These are phyloP conservation scores for Nothocercus nigrocapillus DNA, from an alignment of 2,113 vertebrate genomes.

Conservation along the genomic window DNA sequence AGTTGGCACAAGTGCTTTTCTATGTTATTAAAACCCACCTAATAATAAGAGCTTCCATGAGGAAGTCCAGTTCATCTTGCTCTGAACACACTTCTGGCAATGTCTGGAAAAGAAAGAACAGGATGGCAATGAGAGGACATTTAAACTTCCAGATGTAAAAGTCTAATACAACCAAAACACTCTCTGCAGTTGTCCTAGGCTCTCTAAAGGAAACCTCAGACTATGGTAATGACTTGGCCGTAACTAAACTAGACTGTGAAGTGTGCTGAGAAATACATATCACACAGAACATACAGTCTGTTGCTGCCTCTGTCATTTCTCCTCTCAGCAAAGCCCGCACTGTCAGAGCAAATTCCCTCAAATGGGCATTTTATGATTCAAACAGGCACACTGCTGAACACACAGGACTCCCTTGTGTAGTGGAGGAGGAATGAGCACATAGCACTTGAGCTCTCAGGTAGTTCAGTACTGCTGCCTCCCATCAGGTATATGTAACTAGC, in stretches of 20 bases:
- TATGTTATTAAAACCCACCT: constrained; percentile 79
- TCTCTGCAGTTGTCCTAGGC: not conserved
- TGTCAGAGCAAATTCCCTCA: not conserved
- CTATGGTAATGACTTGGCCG: not conserved
- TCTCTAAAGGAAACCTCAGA: not conserved
- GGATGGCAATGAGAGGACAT: not conserved
- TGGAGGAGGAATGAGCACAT: not conserved
- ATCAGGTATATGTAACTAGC: not conserved
- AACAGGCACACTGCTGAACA: not conserved
- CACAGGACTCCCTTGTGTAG: not conserved
- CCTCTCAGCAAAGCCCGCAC: not conserved
- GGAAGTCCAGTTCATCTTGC: constrained; percentile 97
- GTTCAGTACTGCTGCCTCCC: not conserved
- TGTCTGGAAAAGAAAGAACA: constrained; percentile 80
- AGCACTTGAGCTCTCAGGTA: not conserved
- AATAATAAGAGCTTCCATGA: constrained; percentile 99
- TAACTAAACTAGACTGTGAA: not conserved
- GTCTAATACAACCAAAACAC: not conserved
- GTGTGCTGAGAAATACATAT: not conserved
- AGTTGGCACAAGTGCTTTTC: not conserved
- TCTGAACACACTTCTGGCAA: constrained; percentile 98
- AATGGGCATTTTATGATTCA: not conserved
- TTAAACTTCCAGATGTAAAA: not conserved
- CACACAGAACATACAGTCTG: not conserved
- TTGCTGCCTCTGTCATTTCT: not conserved